A percentile compares a stretch with the other conserved stretches of the same genome.
Conservation (phyloP, 2,113 vertebrate genomes). For the Thunnus thynnus region DNA sequence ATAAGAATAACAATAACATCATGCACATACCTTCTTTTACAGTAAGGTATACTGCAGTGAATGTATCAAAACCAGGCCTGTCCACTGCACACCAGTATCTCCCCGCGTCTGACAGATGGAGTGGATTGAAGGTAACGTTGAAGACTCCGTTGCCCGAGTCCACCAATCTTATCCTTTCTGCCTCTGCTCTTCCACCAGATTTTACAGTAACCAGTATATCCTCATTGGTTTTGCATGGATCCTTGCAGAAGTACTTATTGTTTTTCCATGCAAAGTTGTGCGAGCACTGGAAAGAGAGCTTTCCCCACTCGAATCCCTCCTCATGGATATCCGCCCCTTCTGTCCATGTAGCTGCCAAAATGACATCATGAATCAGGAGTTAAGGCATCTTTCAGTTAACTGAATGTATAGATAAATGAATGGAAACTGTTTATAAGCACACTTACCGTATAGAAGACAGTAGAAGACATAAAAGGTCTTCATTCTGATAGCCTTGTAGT, state of each 20-base stretch:
- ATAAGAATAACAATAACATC: neutral
- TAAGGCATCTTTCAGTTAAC: neutral
- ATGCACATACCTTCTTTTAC: slow-evolving; percentile 46
- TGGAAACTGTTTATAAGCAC: neutral
- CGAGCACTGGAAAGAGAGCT: slow-evolving; percentile 54
- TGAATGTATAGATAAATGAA: rapidly evolving
- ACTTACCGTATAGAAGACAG: slow-evolving; percentile 63
- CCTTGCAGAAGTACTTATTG: slow-evolving; percentile 69
- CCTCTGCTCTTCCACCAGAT: rapidly evolving
- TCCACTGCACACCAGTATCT: slow-evolving; percentile 64
- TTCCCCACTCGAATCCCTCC: slow-evolving; percentile 35
- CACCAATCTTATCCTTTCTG: slow-evolving; percentile 36
- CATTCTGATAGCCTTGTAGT: slow-evolving; percentile 34
- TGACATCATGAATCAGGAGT: neutral
- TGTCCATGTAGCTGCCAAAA: slow-evolving; percentile 31
- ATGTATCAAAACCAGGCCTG: slow-evolving; percentile 41
- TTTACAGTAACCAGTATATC: slow-evolving; percentile 36
- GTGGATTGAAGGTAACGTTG: slow-evolving; percentile 55
- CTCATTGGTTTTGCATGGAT: neutral
- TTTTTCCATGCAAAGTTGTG: neutral
- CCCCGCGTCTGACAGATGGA: slow-evolving; percentile 59
- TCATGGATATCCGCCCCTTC: neutral
- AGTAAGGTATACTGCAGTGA: slow-evolving; percentile 29
- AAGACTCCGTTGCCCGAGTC: slow-evolving; percentile 45
- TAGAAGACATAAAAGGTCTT: slow-evolving; percentile 32